Evolutionary conservation across 1,140 invertebrate genomes (phyloP), one percentile per base, ranked within the genome.

Genomic region (Drosophila auraria): DNA sequence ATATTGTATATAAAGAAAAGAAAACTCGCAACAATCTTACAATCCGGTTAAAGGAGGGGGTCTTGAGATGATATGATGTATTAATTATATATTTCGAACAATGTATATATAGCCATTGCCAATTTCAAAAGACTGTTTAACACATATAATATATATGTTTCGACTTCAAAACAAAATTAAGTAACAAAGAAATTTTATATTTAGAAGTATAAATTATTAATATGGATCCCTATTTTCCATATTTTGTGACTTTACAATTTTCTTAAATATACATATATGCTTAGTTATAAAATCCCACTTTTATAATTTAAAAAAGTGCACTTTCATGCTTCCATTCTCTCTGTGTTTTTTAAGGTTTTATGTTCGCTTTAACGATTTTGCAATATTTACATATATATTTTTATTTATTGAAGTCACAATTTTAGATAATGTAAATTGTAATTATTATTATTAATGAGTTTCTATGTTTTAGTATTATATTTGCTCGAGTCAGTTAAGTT

Each of bases 101-200:
- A 82, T 87, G 66, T 82, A 60, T 75, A 60, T 68, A 50, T 50
- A 89, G 78, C 54, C 78, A 90, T 87, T 90, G 82, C 74, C 74
- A 84, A 84, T 84, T 79, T 62, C 12, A 70, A 80, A 89, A 89
- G 84, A 89, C 84, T 89, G 84, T 77, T 84, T 66, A 77, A 74
- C 56, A 70, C 64, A 77, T 82, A 86, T 63, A 27, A 27, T 70
- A 56, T 59, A 62, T 66, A 62, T 74, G 50, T 78, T 68, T 56
- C 36, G 12, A 47, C 27, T 61, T 30, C 42, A 44, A 38, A 12
- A 23, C 53, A 36, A 54, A 27, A 64, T 54, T 63, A 51, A 51
- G 20, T 23, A 49, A 71, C 56, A 59, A 60, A 44, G n/a, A 79
- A 63, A 53, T 44, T 63, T 30, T 50, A 71, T 36, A 36, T 47